Base-by-base conservation (phyloP, 2,113 vertebrate species). In the Rhabdornis inornatus region DNA sequence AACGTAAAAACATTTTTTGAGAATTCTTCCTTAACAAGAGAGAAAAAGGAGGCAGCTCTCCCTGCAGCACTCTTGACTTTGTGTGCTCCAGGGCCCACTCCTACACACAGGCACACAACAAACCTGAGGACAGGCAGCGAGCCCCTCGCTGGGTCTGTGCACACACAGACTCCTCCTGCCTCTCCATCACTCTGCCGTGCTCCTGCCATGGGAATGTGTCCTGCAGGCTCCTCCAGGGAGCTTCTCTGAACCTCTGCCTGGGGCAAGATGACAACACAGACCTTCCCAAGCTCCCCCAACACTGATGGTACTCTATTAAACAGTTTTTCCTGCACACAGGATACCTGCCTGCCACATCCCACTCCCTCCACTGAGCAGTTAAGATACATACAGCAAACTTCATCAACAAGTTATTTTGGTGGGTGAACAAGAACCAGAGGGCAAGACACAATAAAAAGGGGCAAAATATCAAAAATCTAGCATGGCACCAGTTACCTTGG, bases 51-150 rank as follows among this genome's bases (percentile, higher is more conserved):
- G 27, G 52, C 76, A 88, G 27, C 30, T 66, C n/a, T 22, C 56
- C 20, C 40, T 20, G 0, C 27, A 37, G 13, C 0, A 0, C 39
- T 85, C 50, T 66, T 44, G 27, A 7, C 27, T 40, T 11, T 11
- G 3, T 2, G 42, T 1, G 44, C 44, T 7, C 27, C 27, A 56
- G 50, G 53, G 14, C 25, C n/a, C 15, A 2, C 13, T 42, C 33
- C 56, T 15, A 9, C 57, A 65, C 25, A 63, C 24, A 63, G 44
- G 7, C 13, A 66, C 55, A n/a, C 11, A 60, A 8, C 63, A 57
- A 56, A 60, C 15, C 49, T 13, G 27, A 1, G 15, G 60, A 15
- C 60, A 15, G 13, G 18, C 69, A 83, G 40, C 0, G 10, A 93
- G 31, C 57, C 44, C 52, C 47, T 4, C 12, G 7, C 66, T 64